These are phyloP conservation scores for Netelia melanura DNA, from an alignment of 2,888 invertebrate species.

Conservation along the genomic window DNA sequence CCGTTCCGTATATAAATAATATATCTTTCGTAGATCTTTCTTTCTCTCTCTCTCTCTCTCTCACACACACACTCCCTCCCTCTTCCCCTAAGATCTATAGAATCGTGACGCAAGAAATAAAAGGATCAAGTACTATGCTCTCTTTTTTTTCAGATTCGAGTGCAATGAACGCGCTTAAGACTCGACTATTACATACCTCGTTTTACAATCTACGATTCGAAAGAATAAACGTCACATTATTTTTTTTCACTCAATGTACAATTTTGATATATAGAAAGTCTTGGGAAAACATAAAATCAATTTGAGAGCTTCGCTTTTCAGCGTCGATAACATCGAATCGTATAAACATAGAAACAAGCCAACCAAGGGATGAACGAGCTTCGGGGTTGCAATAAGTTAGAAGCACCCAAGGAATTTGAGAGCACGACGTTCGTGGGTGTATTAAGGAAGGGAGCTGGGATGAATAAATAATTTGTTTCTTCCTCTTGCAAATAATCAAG, in stretches of 20 bases:
- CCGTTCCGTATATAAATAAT: constrained; percentile 39
- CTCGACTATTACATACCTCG: constrained; percentile 51
- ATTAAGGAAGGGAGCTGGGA: constrained; percentile 18
- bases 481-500: constrained; percentile 55
- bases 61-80: neutral
- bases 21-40: constrained; percentile 28
- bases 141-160: constrained; percentile 13
- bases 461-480: constrained; percentile 68
- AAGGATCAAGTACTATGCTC: constrained; percentile 31
- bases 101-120: constrained; percentile 19
- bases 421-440: neutral
- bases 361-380: constrained; percentile 63
- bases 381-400: neutral
- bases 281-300: constrained; percentile 58
- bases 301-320: constrained; percentile 22
- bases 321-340: constrained; percentile 74
- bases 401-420: neutral
- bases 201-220: constrained; percentile 45
- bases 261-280: constrained; percentile 50
- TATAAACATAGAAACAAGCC: constrained; percentile 81
- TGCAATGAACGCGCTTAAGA: neutral
- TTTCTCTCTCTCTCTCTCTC: neutral
- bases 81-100: neutral
- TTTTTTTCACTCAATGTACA: constrained; percentile 48
- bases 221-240: constrained; percentile 49